Evolutionary conservation across 1,140 invertebrate genomes (phyloP).

Genomic region (Carcinoscorpius rotundicauda): DNA sequence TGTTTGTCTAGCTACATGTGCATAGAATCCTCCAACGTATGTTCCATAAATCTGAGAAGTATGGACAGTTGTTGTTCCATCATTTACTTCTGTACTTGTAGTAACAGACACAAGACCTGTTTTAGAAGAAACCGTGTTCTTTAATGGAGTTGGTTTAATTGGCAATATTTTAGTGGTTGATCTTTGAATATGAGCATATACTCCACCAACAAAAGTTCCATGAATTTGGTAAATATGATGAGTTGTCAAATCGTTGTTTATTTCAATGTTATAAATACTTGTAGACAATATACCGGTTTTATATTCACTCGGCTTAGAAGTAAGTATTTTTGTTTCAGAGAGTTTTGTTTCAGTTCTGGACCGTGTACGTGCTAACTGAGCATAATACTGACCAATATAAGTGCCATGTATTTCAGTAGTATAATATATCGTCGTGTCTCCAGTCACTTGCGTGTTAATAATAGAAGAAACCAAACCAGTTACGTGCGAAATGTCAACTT

Average conservation of each 20-base stretch:
- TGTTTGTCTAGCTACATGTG: constrained; percentile 44
- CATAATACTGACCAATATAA: constrained; percentile 34
- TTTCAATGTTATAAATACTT: constrained; percentile 25
- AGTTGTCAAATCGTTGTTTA: constrained; percentile 30
- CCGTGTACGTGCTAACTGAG: constrained; percentile 37
- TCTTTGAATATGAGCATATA: constrained; percentile 41
- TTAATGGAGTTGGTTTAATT: constrained; percentile 52
- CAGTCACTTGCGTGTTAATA: constrained; percentile 28
- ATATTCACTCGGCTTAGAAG: too few species aligned
- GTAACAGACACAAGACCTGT: constrained; percentile 68
- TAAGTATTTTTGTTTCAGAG: too few species aligned
- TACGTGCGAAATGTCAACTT: constrained; percentile 21
- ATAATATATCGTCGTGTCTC: constrained; percentile 29
- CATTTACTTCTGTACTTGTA: constrained; percentile 76
- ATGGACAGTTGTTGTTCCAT: constrained; percentile 79
- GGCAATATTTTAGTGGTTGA: constrained; percentile 47
- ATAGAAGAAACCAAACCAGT: constrained; percentile 34
- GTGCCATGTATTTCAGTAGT: constrained; percentile 33
- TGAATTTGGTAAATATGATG: constrained; percentile 31
- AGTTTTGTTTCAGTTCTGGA: background rate
- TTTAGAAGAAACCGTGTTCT: constrained; percentile 41
- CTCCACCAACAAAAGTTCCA: constrained; percentile 34
- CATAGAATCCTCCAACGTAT: constrained; percentile 72
- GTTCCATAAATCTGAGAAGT: constrained; percentile 78
- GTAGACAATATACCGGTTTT: constrained; percentile 33